A percentile compares a stretch with the other conserved stretches of the same genome.
Conservation (phyloP, 2,113 vertebrate genomes). For the Crypturellus undulatus region DNA sequence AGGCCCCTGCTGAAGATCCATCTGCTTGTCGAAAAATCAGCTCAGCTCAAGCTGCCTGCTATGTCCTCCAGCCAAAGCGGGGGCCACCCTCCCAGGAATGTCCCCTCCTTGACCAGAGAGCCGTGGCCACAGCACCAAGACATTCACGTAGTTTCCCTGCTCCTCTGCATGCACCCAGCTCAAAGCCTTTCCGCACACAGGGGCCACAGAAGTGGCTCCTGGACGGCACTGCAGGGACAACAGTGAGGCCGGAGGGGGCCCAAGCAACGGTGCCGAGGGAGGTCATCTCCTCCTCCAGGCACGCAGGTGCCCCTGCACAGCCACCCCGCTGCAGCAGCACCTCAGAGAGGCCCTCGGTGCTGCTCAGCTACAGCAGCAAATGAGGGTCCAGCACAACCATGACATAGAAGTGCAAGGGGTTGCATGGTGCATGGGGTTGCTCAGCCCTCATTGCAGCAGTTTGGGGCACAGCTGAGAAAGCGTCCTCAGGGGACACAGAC, state of each 20-base stretch:
- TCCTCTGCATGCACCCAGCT: background rate
- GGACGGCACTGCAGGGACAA: background rate
- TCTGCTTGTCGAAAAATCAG: background rate
- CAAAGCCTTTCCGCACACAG: accelerated
- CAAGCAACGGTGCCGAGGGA: background rate
- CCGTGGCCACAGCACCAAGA: background rate
- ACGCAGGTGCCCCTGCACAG: background rate
- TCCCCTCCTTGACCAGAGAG: background rate
- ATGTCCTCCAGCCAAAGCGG: background rate
- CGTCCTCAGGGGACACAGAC: background rate
- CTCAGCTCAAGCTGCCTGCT: constrained; percentile 16
- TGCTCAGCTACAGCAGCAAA: background rate
- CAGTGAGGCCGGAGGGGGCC: background rate
- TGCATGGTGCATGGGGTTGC: accelerated
- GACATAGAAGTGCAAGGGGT: background rate
- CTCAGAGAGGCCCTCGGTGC: accelerated
- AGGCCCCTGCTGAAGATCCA: constrained; percentile 47
- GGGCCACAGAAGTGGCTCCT: background rate
- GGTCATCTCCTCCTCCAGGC: background rate
- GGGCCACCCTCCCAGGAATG: background rate
- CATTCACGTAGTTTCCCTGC: background rate
- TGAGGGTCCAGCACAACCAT: accelerated
- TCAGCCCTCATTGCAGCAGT: background rate
- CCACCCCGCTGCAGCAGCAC: accelerated
- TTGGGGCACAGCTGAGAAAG: background rate